These are phyloP conservation scores for Arizona elegans DNA, from an alignment of 2,113 vertebrate genomes.

Conservation along the genomic window DNA sequence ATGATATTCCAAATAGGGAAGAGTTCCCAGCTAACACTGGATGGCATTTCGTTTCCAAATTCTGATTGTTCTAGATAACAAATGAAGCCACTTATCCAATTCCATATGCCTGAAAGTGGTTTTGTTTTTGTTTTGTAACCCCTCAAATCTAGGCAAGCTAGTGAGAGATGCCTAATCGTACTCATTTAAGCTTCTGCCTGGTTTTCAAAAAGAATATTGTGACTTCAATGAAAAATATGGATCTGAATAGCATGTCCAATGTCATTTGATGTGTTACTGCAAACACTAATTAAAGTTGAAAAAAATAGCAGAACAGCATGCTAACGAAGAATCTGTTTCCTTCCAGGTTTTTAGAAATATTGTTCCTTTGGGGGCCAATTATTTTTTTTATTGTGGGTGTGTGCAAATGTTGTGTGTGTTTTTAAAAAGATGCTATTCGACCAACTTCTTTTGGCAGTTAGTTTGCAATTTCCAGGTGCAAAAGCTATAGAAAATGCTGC, in stretches of 20 bases:
- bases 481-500: background rate
- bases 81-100: background rate
- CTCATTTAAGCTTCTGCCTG: constrained; percentile 3
- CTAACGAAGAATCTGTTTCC: constrained; percentile 27
- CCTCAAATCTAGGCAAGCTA: background rate
- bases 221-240: background rate
- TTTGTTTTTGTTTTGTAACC: fast-evolving
- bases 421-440: constrained; percentile 79
- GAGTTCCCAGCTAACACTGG: constrained; percentile 10
- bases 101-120: background rate
- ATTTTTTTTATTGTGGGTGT: background rate
- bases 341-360: background rate
- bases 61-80: fast-evolving
- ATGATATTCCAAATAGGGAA: constrained; percentile 7
- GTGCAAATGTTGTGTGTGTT: constrained; percentile 42
- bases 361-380: constrained; percentile 65
- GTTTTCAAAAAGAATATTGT: background rate
- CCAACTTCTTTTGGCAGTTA: constrained; percentile 83
- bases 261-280: constrained; percentile 53
- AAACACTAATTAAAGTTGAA: constrained; percentile 49
- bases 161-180: background rate
- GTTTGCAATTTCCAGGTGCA: constrained; percentile 49
- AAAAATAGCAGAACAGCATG: background rate
- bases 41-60: background rate
- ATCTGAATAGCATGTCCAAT: constrained; percentile 6